Evolutionary conservation across 1,140 invertebrate species (phyloP).

Genomic region (Periplaneta americana): DNA sequence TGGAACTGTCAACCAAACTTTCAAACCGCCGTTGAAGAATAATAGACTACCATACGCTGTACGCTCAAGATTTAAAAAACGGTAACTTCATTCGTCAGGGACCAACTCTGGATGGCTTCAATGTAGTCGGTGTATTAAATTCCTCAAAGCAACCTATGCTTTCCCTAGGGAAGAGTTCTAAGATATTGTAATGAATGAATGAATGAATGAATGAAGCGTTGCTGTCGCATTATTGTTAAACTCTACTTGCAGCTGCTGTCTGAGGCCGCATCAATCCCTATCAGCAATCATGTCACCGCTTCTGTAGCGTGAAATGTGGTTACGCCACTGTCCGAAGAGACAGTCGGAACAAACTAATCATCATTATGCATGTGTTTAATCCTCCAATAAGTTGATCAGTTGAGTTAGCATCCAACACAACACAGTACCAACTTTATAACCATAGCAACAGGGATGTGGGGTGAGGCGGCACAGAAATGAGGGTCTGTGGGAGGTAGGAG

Average conservation of each 20-base stretch:
- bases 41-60: no score
- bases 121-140: no score
- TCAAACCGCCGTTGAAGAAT: no score
- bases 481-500: background rate
- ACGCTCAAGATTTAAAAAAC: no score
- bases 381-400: background rate
- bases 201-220: no score
- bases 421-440: background rate
- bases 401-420: background rate
- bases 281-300: background rate
- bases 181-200: no score
- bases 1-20: no score
- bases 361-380: background rate
- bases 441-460: background rate
- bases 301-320: background rate
- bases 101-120: no score
- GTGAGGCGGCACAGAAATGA: background rate
- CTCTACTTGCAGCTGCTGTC: background rate
- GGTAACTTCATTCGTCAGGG: no score
- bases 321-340: background rate
- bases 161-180: no score
- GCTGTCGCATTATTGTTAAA: background rate
- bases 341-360: background rate
- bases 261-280: background rate
- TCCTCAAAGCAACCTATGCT: no score